Evolutionary conservation across 2,797 vertebrate genomes (phyloP).

Genomic region (Triplophysa yarkandensis): DNA sequence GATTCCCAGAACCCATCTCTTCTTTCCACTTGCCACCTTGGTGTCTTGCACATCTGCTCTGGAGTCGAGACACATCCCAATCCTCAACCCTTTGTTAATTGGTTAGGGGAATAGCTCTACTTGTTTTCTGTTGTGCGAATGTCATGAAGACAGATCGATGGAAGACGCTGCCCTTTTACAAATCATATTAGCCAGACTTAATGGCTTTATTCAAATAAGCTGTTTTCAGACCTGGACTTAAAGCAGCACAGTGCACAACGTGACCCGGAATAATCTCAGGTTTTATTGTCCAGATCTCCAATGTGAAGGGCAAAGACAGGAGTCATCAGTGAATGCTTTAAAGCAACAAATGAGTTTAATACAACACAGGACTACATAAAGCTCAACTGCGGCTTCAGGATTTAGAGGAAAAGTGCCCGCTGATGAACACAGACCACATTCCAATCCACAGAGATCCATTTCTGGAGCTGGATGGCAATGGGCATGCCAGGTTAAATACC

Average conservation of each 20-base stretch:
- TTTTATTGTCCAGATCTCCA: background rate
- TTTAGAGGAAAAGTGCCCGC: background rate
- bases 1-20: background rate
- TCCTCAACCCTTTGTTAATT: constrained; percentile 20
- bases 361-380: constrained; percentile 20
- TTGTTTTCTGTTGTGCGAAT: constrained; percentile 21
- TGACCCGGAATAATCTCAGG: background rate
- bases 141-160: constrained; percentile 29
- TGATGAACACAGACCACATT: constrained; percentile 17
- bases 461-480: constrained; percentile 4
- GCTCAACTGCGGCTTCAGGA: constrained; percentile 1
- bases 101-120: constrained; percentile 30
- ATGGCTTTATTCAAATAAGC: constrained; percentile 15
- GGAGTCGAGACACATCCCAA: constrained; percentile 19
- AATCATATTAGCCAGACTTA: constrained; percentile 30
- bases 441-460: constrained; percentile 27
- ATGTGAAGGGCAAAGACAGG: constrained; percentile 1
- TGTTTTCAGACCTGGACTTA: background rate
- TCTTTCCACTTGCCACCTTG: constrained; percentile 14
- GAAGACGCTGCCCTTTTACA: constrained; percentile 23
- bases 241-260: constrained; percentile 5
- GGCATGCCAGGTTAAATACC: constrained; percentile 45
- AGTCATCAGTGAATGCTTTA: background rate
- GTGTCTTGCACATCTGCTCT: constrained; percentile 16
- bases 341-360: constrained; percentile 12